phyloP scores from a whole-genome alignment of 2,797 vertebrate species.

The Ctenosaura bakeri region DNA sequence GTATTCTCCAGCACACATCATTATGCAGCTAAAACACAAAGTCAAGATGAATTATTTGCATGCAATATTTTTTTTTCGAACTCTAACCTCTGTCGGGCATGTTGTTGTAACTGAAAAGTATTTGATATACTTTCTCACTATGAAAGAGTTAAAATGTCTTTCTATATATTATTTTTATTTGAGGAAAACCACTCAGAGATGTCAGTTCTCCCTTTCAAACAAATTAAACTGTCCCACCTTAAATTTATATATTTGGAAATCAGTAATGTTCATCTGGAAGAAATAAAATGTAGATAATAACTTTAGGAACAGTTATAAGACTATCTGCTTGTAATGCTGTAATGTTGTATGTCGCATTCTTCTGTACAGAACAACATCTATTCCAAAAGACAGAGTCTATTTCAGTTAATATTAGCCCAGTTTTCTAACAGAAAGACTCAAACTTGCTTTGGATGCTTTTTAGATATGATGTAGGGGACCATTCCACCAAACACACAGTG shows the following conservation, averaged over 20 bases:
- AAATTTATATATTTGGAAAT: neutral
- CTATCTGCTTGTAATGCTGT: neutral
- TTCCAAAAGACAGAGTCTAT: neutral
- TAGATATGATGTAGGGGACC: neutral
- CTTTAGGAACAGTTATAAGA: neutral
- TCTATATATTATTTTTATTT: conserved; percentile 17
- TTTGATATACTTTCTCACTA: neutral
- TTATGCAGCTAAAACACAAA: neutral
- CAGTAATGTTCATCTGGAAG: neutral
- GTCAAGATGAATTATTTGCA: neutral
- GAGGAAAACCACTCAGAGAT: neutral
- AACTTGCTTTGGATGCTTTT: neutral
- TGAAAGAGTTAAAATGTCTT: neutral
- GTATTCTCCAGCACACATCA: conserved; percentile 8
- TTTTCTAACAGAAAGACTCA: neutral
- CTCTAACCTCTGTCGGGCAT: rapidly evolving
- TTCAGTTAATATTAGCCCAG: neutral
- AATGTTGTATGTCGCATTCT: no score
- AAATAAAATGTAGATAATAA: neutral
- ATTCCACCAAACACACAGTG: neutral
- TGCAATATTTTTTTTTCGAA: neutral
- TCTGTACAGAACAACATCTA: neutral
- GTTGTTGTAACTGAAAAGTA: neutral
- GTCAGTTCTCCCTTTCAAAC: conserved; percentile 10
- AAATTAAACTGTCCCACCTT: neutral